Evolutionary conservation across 2,888 invertebrate species (phyloP), one percentile per base, ranked within the genome.

Genomic region (Agonopterix subpropinquella): DNA sequence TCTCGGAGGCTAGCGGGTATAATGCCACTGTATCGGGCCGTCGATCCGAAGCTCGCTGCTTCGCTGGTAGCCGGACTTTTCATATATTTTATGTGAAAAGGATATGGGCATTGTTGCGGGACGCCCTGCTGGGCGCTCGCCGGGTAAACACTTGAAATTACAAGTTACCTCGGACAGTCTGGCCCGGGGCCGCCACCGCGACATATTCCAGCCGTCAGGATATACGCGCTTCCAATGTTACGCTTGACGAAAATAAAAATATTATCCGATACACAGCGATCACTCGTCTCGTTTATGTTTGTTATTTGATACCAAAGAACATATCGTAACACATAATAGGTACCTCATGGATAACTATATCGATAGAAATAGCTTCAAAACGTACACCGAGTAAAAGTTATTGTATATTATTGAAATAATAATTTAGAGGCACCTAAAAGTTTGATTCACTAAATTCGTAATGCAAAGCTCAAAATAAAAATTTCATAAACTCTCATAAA

Each of bases 31-130:
- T 88, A 87, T 87, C 87, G 73, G 70, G 53, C 66, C 65, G 73
- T 87, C 87, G 74, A 70, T 53, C 65, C 65, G 73, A 66, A 80
- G 83, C 86, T 87, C 85, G 86, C 73, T 73, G 73, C 64, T 70
- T 75, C 62, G 72, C 68, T 80, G 80, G 80, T 80, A 83, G 84
- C 75, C 66, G 71, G 80, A 80, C 74, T 85, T 86, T 85, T 82
- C 84, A 84, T 85, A 85, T 87, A 86, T 87, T 87, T 88, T 87
- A 88, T 87, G 82, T 82, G 87, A 86, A 86, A 88, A 87, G 88
- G 88, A 87, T 87, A 86, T 75, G 81, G 76, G 83, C 73, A 87
- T 88, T 88, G 88, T 88, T 86, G 80, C 72, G 59, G 61, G 85
- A 69, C 84, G 57, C 67, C 87, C 86, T 67, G 86, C 85, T 77